Evolutionary conservation across 2,797 vertebrate species (phyloP).

Genomic region (Acanthiza pusilla): DNA sequence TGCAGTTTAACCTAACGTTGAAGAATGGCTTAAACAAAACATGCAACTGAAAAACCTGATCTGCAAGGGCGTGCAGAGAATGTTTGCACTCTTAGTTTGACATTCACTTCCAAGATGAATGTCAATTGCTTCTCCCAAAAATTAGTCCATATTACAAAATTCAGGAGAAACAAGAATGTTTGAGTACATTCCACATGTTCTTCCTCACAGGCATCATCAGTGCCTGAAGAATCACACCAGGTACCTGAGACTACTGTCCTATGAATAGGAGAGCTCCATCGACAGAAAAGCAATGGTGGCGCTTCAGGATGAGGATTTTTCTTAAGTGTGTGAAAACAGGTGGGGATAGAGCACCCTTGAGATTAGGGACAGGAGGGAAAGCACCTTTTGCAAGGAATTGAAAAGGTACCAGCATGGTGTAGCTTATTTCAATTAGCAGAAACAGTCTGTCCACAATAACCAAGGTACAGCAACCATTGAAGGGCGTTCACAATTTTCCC

Average conservation of each 20-base stretch:
- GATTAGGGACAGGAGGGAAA: neutral
- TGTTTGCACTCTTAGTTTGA: fast-evolving
- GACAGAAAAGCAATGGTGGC: neutral
- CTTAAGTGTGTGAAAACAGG: neutral
- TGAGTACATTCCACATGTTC: neutral
- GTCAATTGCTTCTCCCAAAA: neutral
- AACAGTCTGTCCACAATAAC: neutral
- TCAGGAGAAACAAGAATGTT: neutral
- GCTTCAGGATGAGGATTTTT: neutral
- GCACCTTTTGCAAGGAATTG: neutral
- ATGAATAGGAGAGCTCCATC: neutral
- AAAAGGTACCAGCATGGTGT: neutral
- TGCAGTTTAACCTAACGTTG: neutral
- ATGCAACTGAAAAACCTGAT: neutral
- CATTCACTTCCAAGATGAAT: neutral
- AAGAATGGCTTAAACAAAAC: neutral
- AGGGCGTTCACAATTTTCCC: neutral
- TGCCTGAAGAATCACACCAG: neutral
- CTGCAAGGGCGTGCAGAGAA: neutral
- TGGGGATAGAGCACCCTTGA: neutral
- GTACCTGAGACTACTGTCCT: fast-evolving
- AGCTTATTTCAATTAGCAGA: neutral
- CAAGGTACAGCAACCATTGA: neutral
- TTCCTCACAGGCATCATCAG: fast-evolving
- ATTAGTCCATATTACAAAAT: neutral